Evolutionary conservation across 2,113 vertebrate species (phyloP), one percentile per base, ranked within the genome.

Genomic region (Ranitomeya imitator): DNA sequence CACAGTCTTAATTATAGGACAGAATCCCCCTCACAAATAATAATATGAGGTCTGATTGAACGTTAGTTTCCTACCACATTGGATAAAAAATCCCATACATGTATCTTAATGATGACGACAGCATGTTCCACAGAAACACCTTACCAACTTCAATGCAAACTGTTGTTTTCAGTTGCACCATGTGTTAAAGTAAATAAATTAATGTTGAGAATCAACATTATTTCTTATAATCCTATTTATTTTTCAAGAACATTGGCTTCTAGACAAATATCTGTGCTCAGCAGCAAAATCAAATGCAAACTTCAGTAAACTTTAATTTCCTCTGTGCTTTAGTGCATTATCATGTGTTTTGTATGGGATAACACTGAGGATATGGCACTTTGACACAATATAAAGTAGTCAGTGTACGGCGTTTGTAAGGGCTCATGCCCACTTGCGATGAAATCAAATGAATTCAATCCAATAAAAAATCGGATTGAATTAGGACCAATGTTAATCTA

Each of bases 201-300:
- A 79, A 79, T 55, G 77, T 79, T 79, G 52, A 54, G 45, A 76
- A 76, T 51, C 73, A 76, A 45, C 9, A 52, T 52, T 52, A 76
- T 76, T 76, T 60, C 26, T 81, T 60, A 81, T 37, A 81, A 81
- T 81, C 79, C 57, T 59, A 37, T 81, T 81, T 81, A 81, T 81
- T 61, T 31, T 37, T 19, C 60, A 80, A 61, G 55, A 81, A 26
- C 59, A 31, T 81, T 61, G 57, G 31, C 59, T 61, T 19, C 79
- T 31, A 23, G 79, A 60, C n/a, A 81, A 81, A 81, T 79, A 14
- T 23, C 18, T n/a, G 0, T 55, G 12, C n/a, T 76, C 73, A 79
- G 52, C 51, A 15, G 26, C 23, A 57, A 81, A 59, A 4, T 26
- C 14, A 61, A 81, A 81, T 19, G 57, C 23, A 60, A 26, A 52